Percentiles rank a stretch among this genome's conserved stretches.
Evolutionary conservation across 2,113 vertebrate genomes (phyloP).

Genomic region (Psammodynastes pulverulentus): DNA sequence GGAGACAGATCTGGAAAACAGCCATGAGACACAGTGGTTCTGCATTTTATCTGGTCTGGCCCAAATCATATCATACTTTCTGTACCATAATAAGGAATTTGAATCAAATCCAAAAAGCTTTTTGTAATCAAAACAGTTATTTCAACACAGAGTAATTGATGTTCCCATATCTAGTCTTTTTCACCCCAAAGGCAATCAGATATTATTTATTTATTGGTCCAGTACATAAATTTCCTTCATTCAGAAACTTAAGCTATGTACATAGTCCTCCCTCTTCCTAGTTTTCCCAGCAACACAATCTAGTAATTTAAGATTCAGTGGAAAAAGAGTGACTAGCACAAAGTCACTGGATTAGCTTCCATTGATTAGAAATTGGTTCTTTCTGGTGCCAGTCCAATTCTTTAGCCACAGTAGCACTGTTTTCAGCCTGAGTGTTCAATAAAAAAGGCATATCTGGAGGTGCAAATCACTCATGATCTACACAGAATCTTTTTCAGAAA

Average conservation of each 20-base stretch:
- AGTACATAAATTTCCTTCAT: neutral
- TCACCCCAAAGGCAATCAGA: neutral
- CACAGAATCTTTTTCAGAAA: neutral
- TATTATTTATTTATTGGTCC: neutral
- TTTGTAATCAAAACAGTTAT: neutral
- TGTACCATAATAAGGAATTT: neutral
- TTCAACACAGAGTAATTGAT: neutral
- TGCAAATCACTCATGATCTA: neutral
- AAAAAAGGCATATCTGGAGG: neutral
- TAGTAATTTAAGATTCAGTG: neutral
- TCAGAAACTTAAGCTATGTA: neutral
- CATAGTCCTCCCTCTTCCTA: neutral
- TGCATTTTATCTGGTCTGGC: neutral
- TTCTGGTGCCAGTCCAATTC: neutral
- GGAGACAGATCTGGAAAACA: neutral
- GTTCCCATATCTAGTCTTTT: neutral
- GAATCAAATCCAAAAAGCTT: neutral
- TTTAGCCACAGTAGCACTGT: neutral
- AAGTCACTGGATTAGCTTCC: neutral
- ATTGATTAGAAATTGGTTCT: neutral
- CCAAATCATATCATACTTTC: neutral
- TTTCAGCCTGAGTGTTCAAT: neutral
- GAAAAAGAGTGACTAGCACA: neutral
- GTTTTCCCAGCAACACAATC: neutral
- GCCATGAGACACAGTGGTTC: neutral